Percentiles rank a stretch among this genome's conserved stretches.
These are phyloP conservation scores for Sebastes hopkinsi DNA, from an alignment of 2,797 vertebrate genomes.

Conservation along the genomic window DNA sequence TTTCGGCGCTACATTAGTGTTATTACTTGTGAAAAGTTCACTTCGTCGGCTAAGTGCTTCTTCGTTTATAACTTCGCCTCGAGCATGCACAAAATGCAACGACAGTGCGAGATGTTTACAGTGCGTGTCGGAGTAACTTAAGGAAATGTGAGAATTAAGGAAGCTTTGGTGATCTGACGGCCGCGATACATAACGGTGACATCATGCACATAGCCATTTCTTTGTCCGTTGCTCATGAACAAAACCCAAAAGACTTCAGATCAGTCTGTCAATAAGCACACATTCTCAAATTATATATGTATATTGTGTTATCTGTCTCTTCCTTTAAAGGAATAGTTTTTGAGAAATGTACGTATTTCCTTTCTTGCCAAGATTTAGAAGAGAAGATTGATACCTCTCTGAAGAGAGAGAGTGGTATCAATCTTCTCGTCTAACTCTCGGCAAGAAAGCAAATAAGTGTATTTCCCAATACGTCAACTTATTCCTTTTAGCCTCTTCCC, in stretches of 20 bases:
- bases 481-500: background rate
- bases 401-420: background rate
- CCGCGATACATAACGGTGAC: slow-evolving; percentile 21
- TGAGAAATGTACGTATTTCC: background rate
- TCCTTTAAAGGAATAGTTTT: slow-evolving; percentile 7
- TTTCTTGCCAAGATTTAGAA: background rate
- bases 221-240: background rate
- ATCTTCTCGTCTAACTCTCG: background rate
- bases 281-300: background rate
- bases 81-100: slow-evolving; percentile 53
- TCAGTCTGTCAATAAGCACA: background rate
- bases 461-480: background rate
- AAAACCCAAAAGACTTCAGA: slow-evolving; percentile 8
- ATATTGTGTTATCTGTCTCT: background rate
- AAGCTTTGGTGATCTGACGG: slow-evolving; percentile 52
- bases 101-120: slow-evolving; percentile 50
- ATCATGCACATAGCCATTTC: slow-evolving; percentile 9
- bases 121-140: slow-evolving; percentile 50
- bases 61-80: slow-evolving; percentile 19
- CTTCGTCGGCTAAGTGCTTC: slow-evolving; percentile 21
- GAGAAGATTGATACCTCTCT: background rate
- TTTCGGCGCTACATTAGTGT: slow-evolving; percentile 61
- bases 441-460: background rate
- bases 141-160: slow-evolving; percentile 35
- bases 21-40: slow-evolving; percentile 25